These are phyloP conservation scores for Grantiella picta DNA, from an alignment of 2,113 vertebrate species.

Conservation along the genomic window DNA sequence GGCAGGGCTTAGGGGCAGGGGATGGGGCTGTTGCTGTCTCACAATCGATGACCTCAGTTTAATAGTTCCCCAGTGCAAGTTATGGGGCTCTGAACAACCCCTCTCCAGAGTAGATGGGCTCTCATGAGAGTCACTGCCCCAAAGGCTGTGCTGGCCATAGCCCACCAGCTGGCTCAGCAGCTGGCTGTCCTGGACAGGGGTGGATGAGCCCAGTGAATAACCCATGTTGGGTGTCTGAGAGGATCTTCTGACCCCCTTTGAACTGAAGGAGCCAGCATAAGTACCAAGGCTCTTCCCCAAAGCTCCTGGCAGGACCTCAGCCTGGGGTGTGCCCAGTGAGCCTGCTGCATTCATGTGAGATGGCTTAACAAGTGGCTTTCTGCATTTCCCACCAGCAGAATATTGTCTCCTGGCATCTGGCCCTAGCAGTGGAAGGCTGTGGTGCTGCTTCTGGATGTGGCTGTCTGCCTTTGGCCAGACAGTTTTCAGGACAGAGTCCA, in stretches of 20 bases:
- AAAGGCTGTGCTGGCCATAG: conserved; percentile 64
- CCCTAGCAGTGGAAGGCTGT: neutral
- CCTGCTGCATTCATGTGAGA: neutral
- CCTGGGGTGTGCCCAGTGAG: conserved; percentile 45
- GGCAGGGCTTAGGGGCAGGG: conserved; percentile 54
- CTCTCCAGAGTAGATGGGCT: conserved; percentile 64
- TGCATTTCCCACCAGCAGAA: neutral
- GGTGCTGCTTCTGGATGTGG: conserved; percentile 4
- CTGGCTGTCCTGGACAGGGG: conserved; percentile 76
- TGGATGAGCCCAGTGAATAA: conserved; percentile 67
- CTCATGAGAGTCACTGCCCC: conserved; percentile 46
- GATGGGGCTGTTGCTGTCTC: conserved; percentile 76
- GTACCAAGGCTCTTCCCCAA: conserved; percentile 66
- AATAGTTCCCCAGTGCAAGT: conserved; percentile 75
- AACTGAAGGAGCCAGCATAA: conserved; percentile 50
- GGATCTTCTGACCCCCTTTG: conserved; percentile 69
- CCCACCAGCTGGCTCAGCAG: conserved; percentile 82
- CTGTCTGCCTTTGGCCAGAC: conserved; percentile 67
- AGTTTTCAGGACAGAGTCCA: conserved; percentile 84
- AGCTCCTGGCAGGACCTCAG: conserved; percentile 70
- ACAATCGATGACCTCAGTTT: conserved; percentile 73
- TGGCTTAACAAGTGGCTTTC: neutral
- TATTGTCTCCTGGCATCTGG: neutral
- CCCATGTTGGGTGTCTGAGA: conserved; percentile 66
- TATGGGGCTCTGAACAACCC: conserved; percentile 66